These are phyloP conservation scores for Ceratina japonica DNA, from an alignment of 1,140 invertebrate species.

Conservation along the genomic window DNA sequence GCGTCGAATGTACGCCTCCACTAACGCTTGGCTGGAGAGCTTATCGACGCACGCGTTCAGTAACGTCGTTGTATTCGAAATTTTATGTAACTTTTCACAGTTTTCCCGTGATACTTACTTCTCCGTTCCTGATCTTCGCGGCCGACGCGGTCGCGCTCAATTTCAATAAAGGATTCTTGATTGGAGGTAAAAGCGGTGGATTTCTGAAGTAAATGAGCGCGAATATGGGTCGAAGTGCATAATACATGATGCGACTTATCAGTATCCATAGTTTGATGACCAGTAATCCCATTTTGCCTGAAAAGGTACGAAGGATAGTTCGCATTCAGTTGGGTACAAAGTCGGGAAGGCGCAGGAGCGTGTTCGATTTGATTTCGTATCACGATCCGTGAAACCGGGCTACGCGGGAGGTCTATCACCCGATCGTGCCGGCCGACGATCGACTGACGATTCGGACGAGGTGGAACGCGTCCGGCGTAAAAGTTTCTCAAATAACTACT, in stretches of 20 bases:
- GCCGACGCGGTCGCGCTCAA: constrained; percentile 72
- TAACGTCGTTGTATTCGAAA: too few relatives aligned
- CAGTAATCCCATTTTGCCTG: neutral
- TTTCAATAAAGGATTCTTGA: constrained; percentile 67
- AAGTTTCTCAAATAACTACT: neutral
- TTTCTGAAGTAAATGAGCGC: neutral
- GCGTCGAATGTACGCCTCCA: constrained; percentile 84
- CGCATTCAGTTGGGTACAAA: too few relatives aligned
- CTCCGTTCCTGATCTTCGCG: constrained; percentile 74
- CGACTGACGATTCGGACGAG: constrained; percentile 9
- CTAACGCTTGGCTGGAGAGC: constrained; percentile 81
- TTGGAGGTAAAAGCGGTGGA: constrained; percentile 62
- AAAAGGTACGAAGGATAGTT: neutral
- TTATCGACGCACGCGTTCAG: neutral
- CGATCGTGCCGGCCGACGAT: constrained; percentile 39
- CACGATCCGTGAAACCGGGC: constrained; percentile 24
- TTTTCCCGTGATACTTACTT: constrained; percentile 69
- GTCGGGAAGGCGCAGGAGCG: neutral
- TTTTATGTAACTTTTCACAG: too few relatives aligned
- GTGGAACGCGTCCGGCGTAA: neutral
- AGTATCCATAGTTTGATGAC: accelerated
- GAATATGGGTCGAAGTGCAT: neutral
- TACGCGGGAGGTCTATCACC: constrained; percentile 26
- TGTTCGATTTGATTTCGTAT: neutral
- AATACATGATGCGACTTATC: neutral